Base-by-base conservation (phyloP, 2,797 vertebrate species). In the Cirrhinus molitorella region DNA sequence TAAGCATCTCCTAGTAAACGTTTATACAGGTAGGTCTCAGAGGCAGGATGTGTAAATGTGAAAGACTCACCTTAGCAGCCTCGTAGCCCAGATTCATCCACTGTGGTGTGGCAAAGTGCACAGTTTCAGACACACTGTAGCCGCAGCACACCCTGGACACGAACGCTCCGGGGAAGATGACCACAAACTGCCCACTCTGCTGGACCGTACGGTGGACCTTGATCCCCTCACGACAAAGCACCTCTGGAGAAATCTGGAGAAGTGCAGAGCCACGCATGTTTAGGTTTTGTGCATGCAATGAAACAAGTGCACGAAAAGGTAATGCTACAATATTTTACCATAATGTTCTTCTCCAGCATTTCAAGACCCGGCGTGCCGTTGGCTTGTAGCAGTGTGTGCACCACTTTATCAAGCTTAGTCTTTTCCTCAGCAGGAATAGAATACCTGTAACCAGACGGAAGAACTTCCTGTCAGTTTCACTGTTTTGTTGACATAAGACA, bases 371-470 rank as follows among this genome's bases (percentile, higher is more conserved):
- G 98, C 88, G 98, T 99, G 91, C 98, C 98, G 80, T 99, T 99
- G 95, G 98, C 98, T 94, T 99, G 98, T 93, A 99, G 96, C 95
- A 99, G 96, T 89, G 97, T 97, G 94, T 99, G 98, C 93, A 99
- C 98, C 95, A 99, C 98, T 88, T 97, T 97, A 94, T 99, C 98
- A 93, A 99, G 96, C 96, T 98, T 99, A 86, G 93, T 94, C 94
- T 99, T 98, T 95, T 99, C 98, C 92, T 98, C 97, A 97, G 97
- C 97, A 98, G 98, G 98, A 96, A 99, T 95, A 95, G 97, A 99
- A 97, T 99, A 99, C 98, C 98, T 99, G 89, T 68, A 68, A 83
- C 25, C 28, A 31, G 16, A 80, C 25, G 37, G 17, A 21, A 67
- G 79, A 85, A 37, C 21, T 65, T 34, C 31, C 23, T 8, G 40